A percentile compares a stretch with the other conserved stretches of the same genome.
These are phyloP conservation scores for Dendrocincla tyrannina DNA, from an alignment of 2,797 vertebrate genomes.

Conservation along the genomic window DNA sequence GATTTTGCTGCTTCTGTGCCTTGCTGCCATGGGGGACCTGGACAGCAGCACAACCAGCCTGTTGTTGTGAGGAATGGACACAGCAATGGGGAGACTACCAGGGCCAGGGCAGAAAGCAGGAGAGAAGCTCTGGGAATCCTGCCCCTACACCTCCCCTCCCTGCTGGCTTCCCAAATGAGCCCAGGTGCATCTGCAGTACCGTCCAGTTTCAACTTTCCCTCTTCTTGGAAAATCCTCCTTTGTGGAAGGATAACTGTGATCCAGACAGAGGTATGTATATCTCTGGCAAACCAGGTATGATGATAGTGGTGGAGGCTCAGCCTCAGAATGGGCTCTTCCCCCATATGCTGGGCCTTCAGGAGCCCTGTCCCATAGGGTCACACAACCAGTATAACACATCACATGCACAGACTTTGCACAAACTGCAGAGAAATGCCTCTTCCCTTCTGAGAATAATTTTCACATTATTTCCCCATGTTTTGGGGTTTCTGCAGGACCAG, in stretches of 20 bases:
- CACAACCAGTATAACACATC: background rate
- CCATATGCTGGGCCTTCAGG: background rate
- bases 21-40: background rate
- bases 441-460: background rate
- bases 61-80: background rate
- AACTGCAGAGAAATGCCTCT: background rate
- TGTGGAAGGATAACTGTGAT: background rate
- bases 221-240: background rate
- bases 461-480: accelerated
- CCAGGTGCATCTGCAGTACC: background rate
- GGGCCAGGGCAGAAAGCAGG: background rate
- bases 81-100: background rate
- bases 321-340: background rate
- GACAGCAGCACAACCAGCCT: background rate
- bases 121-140: background rate
- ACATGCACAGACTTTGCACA: background rate
- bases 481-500: background rate
- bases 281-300: background rate
- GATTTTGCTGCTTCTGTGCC: background rate
- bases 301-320: background rate
- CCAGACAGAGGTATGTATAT: background rate
- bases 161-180: background rate
- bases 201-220: background rate
- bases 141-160: background rate
- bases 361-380: background rate